A percentile compares a stretch with the other conserved stretches of the same genome.
These are phyloP conservation scores for Dioctria linearis DNA, from an alignment of 2,888 invertebrate species.

Conservation along the genomic window DNA sequence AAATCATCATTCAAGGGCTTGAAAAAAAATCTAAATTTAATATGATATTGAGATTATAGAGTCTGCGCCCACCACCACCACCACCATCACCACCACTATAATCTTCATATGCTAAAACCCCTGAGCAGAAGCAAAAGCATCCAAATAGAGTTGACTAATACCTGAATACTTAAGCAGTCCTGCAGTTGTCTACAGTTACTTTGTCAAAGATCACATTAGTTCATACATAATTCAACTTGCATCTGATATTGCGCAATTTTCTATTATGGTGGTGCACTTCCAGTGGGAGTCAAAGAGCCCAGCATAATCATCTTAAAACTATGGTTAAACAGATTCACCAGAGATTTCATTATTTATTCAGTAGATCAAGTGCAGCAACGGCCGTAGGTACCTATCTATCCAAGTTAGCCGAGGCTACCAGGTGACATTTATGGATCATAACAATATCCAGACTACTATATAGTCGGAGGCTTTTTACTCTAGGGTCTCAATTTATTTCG, in stretches of 20 bases:
- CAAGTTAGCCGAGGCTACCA: conserved; percentile 37
- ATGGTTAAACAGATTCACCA: conserved; percentile 44
- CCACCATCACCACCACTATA: conserved; percentile 16
- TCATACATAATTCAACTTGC: conserved; percentile 50
- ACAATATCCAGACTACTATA: conserved; percentile 26
- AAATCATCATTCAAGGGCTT: no score
- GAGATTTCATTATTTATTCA: conserved; percentile 43
- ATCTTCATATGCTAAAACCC: conserved; percentile 9
- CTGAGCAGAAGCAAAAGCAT: neutral
- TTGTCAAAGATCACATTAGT: conserved; percentile 42
- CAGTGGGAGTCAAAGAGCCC: conserved; percentile 40
- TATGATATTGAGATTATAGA: no score
- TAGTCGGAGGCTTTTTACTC: conserved; percentile 44
- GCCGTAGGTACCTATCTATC: neutral
- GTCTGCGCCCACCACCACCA: no score
- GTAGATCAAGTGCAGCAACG: conserved; percentile 40
- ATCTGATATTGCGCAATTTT: conserved; percentile 50
- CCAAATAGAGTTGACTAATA: conserved; percentile 22
- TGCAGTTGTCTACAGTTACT: conserved; percentile 45
- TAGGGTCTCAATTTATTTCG: conserved; percentile 58
- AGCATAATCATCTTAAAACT: conserved; percentile 36
- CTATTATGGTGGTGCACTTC: conserved; percentile 42
- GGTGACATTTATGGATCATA: conserved; percentile 53
- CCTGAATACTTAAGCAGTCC: conserved; percentile 34
- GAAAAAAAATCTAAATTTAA: no score